Percentiles rank a stretch among this genome's conserved stretches.
Evolutionary conservation across 2,888 invertebrate species (phyloP).

Genomic region (Xanthostigma xanthostigma): DNA sequence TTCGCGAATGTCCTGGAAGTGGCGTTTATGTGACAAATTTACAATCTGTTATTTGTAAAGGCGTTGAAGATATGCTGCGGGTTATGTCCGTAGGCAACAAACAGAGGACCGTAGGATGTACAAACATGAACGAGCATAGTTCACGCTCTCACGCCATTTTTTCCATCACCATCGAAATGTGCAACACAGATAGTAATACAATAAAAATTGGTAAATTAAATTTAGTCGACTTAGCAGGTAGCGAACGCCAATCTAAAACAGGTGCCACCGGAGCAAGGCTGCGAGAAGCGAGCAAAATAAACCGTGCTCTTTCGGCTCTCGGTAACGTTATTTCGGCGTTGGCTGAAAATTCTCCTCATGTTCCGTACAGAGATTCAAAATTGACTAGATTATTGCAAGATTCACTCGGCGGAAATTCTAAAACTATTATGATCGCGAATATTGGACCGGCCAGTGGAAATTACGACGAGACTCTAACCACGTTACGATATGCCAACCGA

Average conservation of each 20-base stretch:
- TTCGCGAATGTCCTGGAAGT: conserved; percentile 50
- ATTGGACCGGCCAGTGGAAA: conserved; percentile 96
- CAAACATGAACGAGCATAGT: conserved; percentile 98
- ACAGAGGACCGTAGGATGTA: conserved; percentile 87
- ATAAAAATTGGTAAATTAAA: conserved; percentile 86
- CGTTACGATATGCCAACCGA: conserved; percentile 88
- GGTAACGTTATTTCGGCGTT: conserved; percentile 97
- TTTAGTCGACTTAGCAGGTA: conserved; percentile 94
- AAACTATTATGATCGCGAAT: conserved; percentile 98
- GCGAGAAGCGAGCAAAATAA: conserved; percentile 94
- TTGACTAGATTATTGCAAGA: conserved; percentile 91
- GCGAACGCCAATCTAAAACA: conserved; percentile 93
- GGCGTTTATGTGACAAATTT: conserved; percentile 94
- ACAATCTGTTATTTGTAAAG: conserved; percentile 88
- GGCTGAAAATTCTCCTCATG: conserved; percentile 87
- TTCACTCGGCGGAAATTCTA: conserved; percentile 95
- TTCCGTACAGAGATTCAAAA: conserved; percentile 96
- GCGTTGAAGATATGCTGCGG: conserved; percentile 81
- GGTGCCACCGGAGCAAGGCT: conserved; percentile 86
- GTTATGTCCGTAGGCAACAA: conserved; percentile 89
- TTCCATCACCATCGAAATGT: conserved; percentile 93
- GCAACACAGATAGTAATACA: conserved; percentile 44
- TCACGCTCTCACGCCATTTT: conserved; percentile 97
- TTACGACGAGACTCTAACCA: conserved; percentile 93
- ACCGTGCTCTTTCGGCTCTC: conserved; percentile 89